Evolutionary conservation across 1,140 invertebrate species (phyloP).

Genomic region (Zaprionus inermis): DNA sequence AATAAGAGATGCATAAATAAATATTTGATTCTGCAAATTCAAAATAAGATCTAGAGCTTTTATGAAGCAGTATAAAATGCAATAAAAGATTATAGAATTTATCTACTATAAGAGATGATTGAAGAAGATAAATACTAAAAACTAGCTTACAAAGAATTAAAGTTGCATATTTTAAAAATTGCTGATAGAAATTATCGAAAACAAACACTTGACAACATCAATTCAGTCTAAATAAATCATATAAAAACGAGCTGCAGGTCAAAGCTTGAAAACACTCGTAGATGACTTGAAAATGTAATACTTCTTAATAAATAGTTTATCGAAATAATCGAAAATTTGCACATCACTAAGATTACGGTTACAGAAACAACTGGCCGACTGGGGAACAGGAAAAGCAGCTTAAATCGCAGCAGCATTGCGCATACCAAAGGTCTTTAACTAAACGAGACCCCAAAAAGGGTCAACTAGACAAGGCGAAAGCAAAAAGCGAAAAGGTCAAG

Average conservation of each 20-base stretch:
- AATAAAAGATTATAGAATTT: no score
- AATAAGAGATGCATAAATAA: neutral
- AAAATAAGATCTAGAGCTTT: neutral
- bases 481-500: slow-evolving; percentile 4
- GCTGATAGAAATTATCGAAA: neutral
- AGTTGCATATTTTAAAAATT: neutral
- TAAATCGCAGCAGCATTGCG: slow-evolving; percentile 1
- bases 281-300: neutral
- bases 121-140: neutral
- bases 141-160: neutral
- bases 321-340: neutral
- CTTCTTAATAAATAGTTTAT: neutral
- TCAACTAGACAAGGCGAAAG: neutral
- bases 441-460: neutral
- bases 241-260: no score
- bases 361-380: neutral
- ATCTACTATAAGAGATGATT: neutral
- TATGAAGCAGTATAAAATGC: no score
- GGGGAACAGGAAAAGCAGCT: neutral
- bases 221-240: no score
- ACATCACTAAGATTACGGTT: neutral
- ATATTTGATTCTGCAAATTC: neutral
- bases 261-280: no score
- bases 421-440: neutral
- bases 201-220: no score